Conservation (phyloP, 2,888 invertebrate genomes). For the Cryptus armator region DNA sequence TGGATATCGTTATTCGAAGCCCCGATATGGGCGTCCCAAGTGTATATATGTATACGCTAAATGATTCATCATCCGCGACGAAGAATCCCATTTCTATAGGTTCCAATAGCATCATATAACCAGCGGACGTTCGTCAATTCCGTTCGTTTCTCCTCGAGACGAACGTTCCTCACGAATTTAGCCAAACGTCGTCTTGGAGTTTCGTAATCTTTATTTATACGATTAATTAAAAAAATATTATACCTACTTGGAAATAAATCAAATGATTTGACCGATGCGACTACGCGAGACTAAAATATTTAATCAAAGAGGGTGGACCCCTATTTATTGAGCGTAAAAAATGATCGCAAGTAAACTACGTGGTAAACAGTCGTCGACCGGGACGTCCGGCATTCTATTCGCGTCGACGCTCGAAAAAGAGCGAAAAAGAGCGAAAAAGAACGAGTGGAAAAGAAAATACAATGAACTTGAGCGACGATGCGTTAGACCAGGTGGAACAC, state of each 20-base stretch:
- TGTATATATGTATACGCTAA: constrained; percentile 57
- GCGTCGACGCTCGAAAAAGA: constrained; percentile 3
- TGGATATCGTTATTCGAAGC: constrained; percentile 75
- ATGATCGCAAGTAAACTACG: not conserved
- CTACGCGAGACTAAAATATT: not conserved
- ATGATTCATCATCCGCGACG: constrained; percentile 73
- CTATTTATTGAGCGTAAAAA: not conserved
- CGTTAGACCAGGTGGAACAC: constrained; percentile 58
- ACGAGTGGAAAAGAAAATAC: constrained; percentile 6
- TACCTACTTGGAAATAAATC: not conserved
- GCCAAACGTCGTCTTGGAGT: not conserved
- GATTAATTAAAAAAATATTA: not conserved
- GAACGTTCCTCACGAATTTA: not conserved
- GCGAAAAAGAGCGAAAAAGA: constrained; percentile 15
- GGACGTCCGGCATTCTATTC: not conserved
- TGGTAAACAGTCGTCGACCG: not conserved
- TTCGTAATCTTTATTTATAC: not conserved
- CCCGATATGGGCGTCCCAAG: constrained; percentile 69
- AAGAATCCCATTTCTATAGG: constrained; percentile 2
- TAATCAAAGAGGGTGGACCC: not conserved
- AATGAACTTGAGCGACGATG: constrained; percentile 52
- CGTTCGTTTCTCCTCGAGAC: not conserved
- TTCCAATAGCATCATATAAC: constrained; percentile 27
- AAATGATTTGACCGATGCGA: not conserved
- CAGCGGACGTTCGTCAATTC: constrained; percentile 38